Evolutionary conservation across 2,888 invertebrate species (phyloP), one percentile per base, ranked within the genome.

Genomic region (Tiphia femorata): DNA sequence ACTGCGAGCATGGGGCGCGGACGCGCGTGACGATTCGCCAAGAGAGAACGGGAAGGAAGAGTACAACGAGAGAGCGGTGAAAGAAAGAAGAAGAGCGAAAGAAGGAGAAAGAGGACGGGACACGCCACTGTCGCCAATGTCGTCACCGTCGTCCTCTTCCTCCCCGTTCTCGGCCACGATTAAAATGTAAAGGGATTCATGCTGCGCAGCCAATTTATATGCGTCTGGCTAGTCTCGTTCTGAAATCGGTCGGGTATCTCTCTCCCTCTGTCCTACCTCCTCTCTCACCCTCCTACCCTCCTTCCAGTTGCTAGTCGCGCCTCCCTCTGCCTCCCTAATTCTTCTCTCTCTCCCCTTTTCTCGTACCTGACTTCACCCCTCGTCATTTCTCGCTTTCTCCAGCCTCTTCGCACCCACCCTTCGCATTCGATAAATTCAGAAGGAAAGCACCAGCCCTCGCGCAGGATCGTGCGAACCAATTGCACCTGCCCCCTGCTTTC

Each of bases 141-240:
- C 14, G 37, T 38, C 35, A 42, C 38, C 33, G 21, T 21, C 49
- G 43, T 35, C 54, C 21, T 49, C 44, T 49, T 43, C 50, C 63
- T 54, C 58, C 61, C 59, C 64, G 56, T 63, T 49, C 62, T 53
- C 58, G 53, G 54, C 49, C 60, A 41, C 69, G 67, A 70, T 70
- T 70, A 70, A 70, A 70, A 70, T 70, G 67, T 67, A 67, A 69
- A 70, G 62, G 63, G 67, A 70, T 70, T 70, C 67, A 64, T 60
- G 62, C 61, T 56, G 59, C 52, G 63, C 62, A 62, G 69, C 70
- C 70, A 70, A 70, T 70, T 70, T 70, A 70, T 70, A 70, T 65
- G 69, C 70, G 69, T 70, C 70, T 67, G 70, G 69, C 65, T 62
- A 61, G 58, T 56, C 52, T 62, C 58, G 65, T 55, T 55, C 58